A percentile compares a stretch with the other conserved stretches of the same genome.
These are phyloP conservation scores for Lasiurus borealis DNA, from an alignment of 2,113 vertebrate species.

Conservation along the genomic window DNA sequence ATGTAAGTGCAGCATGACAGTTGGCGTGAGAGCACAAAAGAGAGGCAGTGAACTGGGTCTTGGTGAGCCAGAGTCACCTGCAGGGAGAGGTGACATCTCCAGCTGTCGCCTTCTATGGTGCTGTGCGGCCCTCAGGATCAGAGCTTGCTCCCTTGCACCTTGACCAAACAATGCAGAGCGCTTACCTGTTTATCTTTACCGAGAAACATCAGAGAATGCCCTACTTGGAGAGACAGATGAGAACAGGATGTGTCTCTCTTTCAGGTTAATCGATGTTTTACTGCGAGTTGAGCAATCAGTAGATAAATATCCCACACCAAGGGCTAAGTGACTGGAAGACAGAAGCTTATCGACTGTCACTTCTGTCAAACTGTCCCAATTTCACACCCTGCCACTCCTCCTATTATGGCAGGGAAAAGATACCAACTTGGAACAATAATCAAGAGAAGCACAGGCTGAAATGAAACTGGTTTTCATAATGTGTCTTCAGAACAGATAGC, in stretches of 20 bases:
- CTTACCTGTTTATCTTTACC: background rate
- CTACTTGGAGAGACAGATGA: background rate
- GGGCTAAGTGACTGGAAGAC: slow-evolving; percentile 64
- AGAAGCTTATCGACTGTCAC: slow-evolving; percentile 73
- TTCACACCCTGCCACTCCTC: slow-evolving; percentile 77
- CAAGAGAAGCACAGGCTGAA: slow-evolving; percentile 79
- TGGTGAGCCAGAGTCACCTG: background rate
- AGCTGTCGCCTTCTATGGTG: background rate
- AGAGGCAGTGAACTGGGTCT: too few species aligned
- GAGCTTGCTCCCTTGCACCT: background rate
- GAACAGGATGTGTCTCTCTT: background rate
- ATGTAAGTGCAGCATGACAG: background rate
- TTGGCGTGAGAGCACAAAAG: background rate
- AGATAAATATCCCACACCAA: slow-evolving; percentile 72
- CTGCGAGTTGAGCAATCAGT: slow-evolving; percentile 41
- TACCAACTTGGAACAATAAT: slow-evolving; percentile 73
- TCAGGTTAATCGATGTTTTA: slow-evolving; percentile 37
- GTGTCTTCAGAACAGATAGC: slow-evolving; percentile 72
- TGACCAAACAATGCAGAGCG: background rate
- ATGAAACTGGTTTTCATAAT: slow-evolving; percentile 62
- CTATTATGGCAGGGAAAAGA: slow-evolving; percentile 73
- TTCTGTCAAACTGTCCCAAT: slow-evolving; percentile 75
- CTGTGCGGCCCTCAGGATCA: background rate
- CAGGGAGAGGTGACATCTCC: background rate
- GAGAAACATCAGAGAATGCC: background rate